These are phyloP conservation scores for Spinus olivaceus DNA, from an alignment of 2,797 vertebrate species.

Conservation along the genomic window DNA sequence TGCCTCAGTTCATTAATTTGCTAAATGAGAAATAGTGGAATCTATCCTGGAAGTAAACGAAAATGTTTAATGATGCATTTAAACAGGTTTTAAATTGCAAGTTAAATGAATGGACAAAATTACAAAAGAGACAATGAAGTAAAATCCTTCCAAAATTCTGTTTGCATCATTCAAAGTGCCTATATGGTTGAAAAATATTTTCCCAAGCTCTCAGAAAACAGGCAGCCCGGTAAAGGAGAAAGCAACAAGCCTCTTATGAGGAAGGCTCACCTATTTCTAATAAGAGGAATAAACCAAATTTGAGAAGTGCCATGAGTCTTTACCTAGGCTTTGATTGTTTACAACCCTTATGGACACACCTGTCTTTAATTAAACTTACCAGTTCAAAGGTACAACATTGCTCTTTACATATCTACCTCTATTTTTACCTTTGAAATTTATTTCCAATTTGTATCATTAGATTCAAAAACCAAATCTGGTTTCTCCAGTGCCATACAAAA, in stretches of 20 bases:
- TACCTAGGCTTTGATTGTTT: not conserved
- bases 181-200: not conserved
- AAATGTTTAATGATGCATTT: not conserved
- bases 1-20: not conserved
- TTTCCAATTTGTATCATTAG: not conserved
- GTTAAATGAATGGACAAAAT: not conserved
- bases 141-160: not conserved
- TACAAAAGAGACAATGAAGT: not conserved
- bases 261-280: not conserved
- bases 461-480: not conserved
- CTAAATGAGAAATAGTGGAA: not conserved
- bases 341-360: fast-evolving
- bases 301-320: not conserved
- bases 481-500: not conserved
- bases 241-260: not conserved
- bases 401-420: not conserved
- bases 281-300: not conserved
- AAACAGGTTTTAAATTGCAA: not conserved
- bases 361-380: not conserved
- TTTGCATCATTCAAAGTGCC: not conserved
- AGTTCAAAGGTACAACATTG: not conserved
- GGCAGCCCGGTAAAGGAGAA: not conserved
- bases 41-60: not conserved
- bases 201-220: not conserved
- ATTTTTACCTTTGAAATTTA: not conserved